phyloP scores from a whole-genome alignment of 2,113 vertebrate species.

The Alosa alosa region DNA sequence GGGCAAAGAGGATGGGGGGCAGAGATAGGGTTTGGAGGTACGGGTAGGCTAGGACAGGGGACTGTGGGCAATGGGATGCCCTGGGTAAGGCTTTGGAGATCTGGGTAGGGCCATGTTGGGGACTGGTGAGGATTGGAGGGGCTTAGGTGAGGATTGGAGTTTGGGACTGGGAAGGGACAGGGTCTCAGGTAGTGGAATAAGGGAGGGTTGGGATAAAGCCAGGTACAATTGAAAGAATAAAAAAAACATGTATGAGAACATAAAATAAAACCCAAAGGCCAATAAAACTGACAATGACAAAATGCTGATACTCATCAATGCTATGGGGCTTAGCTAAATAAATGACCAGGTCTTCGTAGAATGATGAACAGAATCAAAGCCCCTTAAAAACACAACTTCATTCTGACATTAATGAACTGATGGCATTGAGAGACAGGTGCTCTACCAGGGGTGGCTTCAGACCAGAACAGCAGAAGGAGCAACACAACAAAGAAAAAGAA shows the following conservation, averaged over 20 bases:
- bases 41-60: neutral
- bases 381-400: neutral
- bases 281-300: neutral
- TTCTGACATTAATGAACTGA: neutral
- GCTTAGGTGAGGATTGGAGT: neutral
- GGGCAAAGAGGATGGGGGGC: neutral
- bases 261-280: neutral
- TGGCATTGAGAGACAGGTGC: neutral
- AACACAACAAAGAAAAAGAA: neutral
- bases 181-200: neutral
- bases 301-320: neutral
- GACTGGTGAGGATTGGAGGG: no score
- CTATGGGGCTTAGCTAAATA: no score
- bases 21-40: neutral
- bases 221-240: neutral
- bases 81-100: neutral
- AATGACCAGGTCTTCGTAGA: neutral
- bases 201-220: neutral
- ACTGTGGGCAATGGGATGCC: neutral
- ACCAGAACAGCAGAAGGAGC: neutral
- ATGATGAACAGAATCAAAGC: neutral
- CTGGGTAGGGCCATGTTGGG: neutral
- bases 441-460: neutral
- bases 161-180: neutral
- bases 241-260: neutral